Base-by-base conservation (phyloP, 2,113 vertebrate genomes). In the Edolisoma coerulescens region DNA sequence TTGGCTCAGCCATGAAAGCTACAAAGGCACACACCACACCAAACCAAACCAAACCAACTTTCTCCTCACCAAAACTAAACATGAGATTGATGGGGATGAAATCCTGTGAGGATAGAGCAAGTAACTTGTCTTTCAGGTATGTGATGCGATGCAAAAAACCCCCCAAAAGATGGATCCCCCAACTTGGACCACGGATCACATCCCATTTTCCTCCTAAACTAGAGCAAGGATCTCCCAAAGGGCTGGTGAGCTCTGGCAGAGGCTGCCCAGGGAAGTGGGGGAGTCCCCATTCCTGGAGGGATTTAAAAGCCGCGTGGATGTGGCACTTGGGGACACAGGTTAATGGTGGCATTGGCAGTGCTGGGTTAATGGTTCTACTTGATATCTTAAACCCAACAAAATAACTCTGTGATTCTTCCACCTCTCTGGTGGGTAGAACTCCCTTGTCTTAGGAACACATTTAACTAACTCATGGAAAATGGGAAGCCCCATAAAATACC, bases 1-100 rank as follows among this genome's bases (percentile, higher is more conserved):
- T 44, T 42, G 63, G n/a, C 24, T 49, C 61, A 27, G 47, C 56
- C 18, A 16, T 0, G 9, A 33, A 73, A 65, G 50, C 30, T 10
- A 5, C 7, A 12, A 52, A 65, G 79, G 16, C 23, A 42, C 5
- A 23, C 9, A 41, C 12, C 39, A 39, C 9, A 50, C 24, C 49
- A 50, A 26, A 50, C 33, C 45, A 41, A 53, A 80, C 14, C 63
- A 61, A 71, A 37, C 6, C 53, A 49, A 37, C 13, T 16, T 65
- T 42, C 3, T 15, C n/a, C 32, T 92, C 59, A 64, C n/a, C 49
- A 50, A 22, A 92, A 49, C 28, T 26, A 24, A 69, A 28, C 4
- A 0, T 0, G 6, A 35, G 28, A 15, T 5, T 54, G 22, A 13
- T 1, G 7, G 33, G 7, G 41, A 41, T 13, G 7, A 54, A 69